phyloP scores from a whole-genome alignment of 2,888 invertebrate species.

The Lochmaea capreae region DNA sequence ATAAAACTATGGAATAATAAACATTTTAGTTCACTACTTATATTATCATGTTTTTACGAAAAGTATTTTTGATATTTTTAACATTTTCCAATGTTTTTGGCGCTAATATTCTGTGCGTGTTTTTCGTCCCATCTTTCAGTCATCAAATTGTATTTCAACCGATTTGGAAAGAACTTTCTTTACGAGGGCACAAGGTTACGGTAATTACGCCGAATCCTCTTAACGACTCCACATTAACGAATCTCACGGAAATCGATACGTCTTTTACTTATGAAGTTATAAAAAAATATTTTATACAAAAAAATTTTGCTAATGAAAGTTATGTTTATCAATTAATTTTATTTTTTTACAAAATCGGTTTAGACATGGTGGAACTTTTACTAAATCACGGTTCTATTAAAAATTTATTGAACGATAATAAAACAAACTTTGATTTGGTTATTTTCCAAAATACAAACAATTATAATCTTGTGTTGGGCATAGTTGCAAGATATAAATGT shows the following conservation, averaged over 20 bases:
- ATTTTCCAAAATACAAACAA: neutral
- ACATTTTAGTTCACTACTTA: too few species aligned
- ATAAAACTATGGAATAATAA: too few species aligned
- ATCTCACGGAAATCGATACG: conserved; percentile 52
- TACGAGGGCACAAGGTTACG: conserved; percentile 50
- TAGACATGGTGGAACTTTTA: neutral
- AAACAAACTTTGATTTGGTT: neutral
- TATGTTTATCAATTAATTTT: neutral
- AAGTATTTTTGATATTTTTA: neutral
- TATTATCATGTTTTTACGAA: neutral
- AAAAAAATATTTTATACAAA: too few species aligned
- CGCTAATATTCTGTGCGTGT: conserved; percentile 30
- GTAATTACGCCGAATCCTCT: conserved; percentile 50
- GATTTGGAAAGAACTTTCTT: conserved; percentile 50
- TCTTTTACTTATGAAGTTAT: neutral
- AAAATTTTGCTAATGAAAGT: too few species aligned
- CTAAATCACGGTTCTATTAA: neutral
- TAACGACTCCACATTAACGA: conserved; percentile 44
- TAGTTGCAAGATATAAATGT: neutral
- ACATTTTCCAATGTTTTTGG: neutral
- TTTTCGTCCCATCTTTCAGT: neutral
- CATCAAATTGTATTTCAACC: conserved; percentile 44
- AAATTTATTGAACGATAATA: neutral
- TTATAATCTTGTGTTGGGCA: neutral
- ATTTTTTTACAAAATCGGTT: neutral